Percentiles rank a stretch among this genome's conserved stretches.
Conservation (phyloP, 2,113 vertebrate species). For the Thamnophis sirtalis region DNA sequence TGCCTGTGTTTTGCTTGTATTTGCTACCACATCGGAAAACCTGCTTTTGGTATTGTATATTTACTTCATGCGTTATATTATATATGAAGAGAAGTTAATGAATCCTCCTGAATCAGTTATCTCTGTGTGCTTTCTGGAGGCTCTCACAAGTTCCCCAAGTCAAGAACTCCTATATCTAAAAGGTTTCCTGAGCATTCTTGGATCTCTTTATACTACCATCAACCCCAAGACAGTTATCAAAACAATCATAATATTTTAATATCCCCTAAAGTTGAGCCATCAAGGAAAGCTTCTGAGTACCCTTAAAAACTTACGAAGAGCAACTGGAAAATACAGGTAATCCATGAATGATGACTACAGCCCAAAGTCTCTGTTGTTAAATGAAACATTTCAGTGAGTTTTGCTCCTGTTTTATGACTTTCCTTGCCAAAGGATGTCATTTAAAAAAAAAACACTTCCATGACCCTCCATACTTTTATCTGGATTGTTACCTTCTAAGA, state of each 20-base stretch:
- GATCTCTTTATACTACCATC: neutral
- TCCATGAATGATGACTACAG: too few relatives aligned
- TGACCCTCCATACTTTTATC: neutral
- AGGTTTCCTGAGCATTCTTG: neutral
- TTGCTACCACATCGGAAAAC: too few relatives aligned
- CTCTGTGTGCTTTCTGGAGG: too few relatives aligned
- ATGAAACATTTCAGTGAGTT: too few relatives aligned
- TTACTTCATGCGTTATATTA: too few relatives aligned
- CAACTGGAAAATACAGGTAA: slow-evolving; percentile 18
- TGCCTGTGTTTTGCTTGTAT: too few relatives aligned
- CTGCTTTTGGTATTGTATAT: too few relatives aligned
- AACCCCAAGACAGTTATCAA: neutral
- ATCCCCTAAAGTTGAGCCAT: slow-evolving; percentile 46
- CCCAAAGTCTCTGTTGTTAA: too few relatives aligned
- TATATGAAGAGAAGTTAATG: too few relatives aligned
- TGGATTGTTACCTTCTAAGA: neutral
- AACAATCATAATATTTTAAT: slow-evolving; percentile 48
- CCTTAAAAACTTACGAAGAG: slow-evolving; percentile 32
- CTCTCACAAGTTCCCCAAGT: neutral
- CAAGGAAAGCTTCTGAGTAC: neutral
- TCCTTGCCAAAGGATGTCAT: neutral
- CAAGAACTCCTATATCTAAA: neutral
- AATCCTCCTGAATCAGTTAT: too few relatives aligned
- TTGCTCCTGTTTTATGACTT: too few relatives aligned
- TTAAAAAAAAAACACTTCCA: too few relatives aligned